Evolutionary conservation across 2,797 vertebrate genomes (phyloP), one percentile per base, ranked within the genome.

Genomic region (Macrochelys suwanniensis): DNA sequence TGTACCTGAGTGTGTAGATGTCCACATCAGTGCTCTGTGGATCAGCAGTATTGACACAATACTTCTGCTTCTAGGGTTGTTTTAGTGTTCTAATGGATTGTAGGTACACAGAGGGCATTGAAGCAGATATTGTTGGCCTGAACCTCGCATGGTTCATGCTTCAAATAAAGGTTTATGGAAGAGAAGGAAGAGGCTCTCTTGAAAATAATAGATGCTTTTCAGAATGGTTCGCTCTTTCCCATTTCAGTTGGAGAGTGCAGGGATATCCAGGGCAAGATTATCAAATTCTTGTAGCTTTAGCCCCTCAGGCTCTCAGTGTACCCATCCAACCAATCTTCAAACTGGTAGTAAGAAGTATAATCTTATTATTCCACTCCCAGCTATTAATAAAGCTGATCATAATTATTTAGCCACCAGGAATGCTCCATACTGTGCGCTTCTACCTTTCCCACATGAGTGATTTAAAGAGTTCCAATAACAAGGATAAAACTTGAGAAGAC

Each of bases 401-500:
- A 93, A 95, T 15, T 91, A 89, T 96, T 97, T 97, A 97, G 95
- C 83, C 31, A 87, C 93, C 88, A 97, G 96, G 93, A 97, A 96
- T 95, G 89, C 90, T 94, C 6, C 90, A 4, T 97, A 57, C 76
- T 95, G 94, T 96, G 45, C 97, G 87, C 93, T 92, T 47, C 85
- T 96, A 84, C 93, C 92, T 97, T 95, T 97, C 79, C 94, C 96
- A 13, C 85, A 91, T 95, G 94, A 97, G 91, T 93, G 57, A 87
- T 89, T 54, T 97, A 89, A 97, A 97, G 95, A 88, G 45, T 97
- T 98, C 97, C 95, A 96, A 94, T 96, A 96, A 97, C 89, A 90
- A 65, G 84, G 90, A 93, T 96, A 83, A 98, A 95, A 94, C 94
- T 95, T 97, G 65, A 97, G 95, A 97, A 98, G 89, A 95, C 86